These are phyloP conservation scores for Ameiurus melas DNA, from an alignment of 2,113 vertebrate genomes.

Conservation along the genomic window DNA sequence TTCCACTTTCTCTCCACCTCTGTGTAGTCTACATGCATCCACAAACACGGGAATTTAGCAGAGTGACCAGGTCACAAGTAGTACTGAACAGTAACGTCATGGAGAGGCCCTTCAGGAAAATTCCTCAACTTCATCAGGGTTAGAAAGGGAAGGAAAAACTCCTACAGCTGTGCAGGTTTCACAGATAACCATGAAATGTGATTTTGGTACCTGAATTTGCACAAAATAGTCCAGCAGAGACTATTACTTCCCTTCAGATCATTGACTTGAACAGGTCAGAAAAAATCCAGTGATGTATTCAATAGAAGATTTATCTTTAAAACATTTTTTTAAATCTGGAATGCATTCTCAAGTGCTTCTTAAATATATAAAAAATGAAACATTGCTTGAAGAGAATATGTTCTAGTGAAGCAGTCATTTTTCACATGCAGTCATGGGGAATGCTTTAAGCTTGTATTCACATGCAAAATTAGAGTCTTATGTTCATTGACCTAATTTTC, in stretches of 20 bases:
- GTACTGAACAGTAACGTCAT: background rate
- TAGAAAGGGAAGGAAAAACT: background rate
- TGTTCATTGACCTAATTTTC: background rate
- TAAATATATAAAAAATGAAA: slow-evolving; percentile 25
- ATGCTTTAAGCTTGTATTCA: background rate
- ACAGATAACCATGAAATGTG: background rate
- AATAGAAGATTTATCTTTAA: background rate
- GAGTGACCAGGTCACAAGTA: background rate
- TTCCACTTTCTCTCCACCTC: background rate
- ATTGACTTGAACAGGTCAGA: background rate
- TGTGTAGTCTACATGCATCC: slow-evolving; percentile 13
- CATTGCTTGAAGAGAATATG: background rate
- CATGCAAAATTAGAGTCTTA: background rate
- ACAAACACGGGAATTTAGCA: background rate
- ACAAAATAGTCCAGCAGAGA: background rate
- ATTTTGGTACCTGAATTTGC: background rate
- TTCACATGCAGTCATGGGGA: slow-evolving; percentile 32
- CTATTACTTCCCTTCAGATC: background rate
- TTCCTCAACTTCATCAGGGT: background rate
- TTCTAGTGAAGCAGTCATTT: background rate
- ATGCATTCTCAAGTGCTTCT: background rate
- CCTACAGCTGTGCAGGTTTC: background rate
- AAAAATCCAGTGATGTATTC: background rate
- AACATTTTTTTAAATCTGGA: background rate
- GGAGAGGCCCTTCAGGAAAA: background rate